Evolutionary conservation across 2,113 vertebrate species (phyloP).

Genomic region (Dendropsophus ebraccatus): DNA sequence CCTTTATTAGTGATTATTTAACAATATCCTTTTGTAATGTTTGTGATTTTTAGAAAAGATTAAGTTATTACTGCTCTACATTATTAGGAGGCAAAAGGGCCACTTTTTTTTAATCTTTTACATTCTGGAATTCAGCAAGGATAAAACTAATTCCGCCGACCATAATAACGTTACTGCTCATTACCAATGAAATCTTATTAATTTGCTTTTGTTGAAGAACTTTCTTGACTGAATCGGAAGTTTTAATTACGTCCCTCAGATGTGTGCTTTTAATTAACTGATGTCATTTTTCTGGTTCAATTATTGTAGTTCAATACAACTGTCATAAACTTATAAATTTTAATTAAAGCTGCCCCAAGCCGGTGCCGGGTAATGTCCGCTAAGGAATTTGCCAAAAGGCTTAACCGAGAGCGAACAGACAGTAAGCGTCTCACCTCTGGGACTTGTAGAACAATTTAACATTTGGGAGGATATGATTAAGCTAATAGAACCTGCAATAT

Average conservation of each 20-base stretch:
- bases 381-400: slow-evolving; percentile 74
- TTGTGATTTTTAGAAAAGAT: background rate
- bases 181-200: slow-evolving; percentile 63
- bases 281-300: slow-evolving; percentile 75
- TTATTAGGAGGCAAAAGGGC: background rate
- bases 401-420: slow-evolving; percentile 75
- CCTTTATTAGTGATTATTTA: slow-evolving; percentile 19
- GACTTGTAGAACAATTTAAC: slow-evolving; percentile 78
- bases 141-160: slow-evolving; percentile 10
- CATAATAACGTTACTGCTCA: slow-evolving; percentile 53
- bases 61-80: background rate
- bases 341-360: slow-evolving; percentile 75
- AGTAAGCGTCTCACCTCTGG: slow-evolving; percentile 72
- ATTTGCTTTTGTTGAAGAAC: slow-evolving; percentile 64
- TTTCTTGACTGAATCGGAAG: slow-evolving; percentile 66
- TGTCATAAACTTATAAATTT: slow-evolving; percentile 77
- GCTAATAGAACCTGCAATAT: slow-evolving; percentile 66
- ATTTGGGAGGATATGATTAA: slow-evolving; percentile 75
- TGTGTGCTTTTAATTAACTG: slow-evolving; percentile 76
- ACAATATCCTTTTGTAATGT: slow-evolving; percentile 12
- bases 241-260: slow-evolving; percentile 75
- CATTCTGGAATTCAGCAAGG: background rate
- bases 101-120: background rate
- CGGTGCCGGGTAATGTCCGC: slow-evolving; percentile 66
- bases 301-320: slow-evolving; percentile 73